phyloP scores from a whole-genome alignment of 2,113 vertebrate species.

The Takifugu bimaculatus region DNA sequence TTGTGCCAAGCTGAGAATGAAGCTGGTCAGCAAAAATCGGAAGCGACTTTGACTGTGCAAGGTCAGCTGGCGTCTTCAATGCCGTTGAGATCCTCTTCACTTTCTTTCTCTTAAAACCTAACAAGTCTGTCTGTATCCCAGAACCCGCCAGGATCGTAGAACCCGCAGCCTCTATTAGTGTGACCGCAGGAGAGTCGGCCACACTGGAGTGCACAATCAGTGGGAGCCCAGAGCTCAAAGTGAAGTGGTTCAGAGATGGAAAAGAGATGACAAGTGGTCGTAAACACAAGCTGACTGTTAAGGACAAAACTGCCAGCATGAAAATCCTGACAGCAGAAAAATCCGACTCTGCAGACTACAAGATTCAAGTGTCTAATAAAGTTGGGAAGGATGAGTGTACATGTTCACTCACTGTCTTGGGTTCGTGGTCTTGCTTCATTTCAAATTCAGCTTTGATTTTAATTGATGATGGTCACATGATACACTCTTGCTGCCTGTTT shows the following conservation, averaged over 20 bases:
- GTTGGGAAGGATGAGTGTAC: constrained; percentile 90
- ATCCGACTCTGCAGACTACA: constrained; percentile 89
- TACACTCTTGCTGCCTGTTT: too few relatives aligned
- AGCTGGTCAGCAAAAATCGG: constrained; percentile 91
- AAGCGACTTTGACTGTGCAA: constrained; percentile 91
- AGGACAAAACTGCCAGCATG: constrained; percentile 87
- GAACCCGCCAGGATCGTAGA: constrained; percentile 94
- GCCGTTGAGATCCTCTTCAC: constrained; percentile 1
- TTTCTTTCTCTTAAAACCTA: neutral
- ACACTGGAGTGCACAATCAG: constrained; percentile 87
- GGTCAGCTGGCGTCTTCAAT: constrained; percentile 78
- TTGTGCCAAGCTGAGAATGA: constrained; percentile 92
- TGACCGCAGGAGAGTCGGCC: constrained; percentile 91
- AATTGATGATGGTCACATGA: too few relatives aligned
- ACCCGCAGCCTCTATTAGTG: constrained; percentile 88
- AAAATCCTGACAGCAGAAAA: constrained; percentile 90
- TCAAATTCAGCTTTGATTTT: neutral
- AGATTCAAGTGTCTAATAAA: constrained; percentile 91
- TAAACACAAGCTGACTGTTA: constrained; percentile 91
- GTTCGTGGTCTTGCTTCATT: constrained; percentile 71
- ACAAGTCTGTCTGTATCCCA: constrained; percentile 75
- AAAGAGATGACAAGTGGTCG: constrained; percentile 87
- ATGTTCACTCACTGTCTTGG: constrained; percentile 88
- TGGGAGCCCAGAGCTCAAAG: constrained; percentile 93
- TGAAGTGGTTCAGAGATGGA: constrained; percentile 94